Evolutionary conservation across 2,797 vertebrate species (phyloP).

Genomic region (Cygnus olor): DNA sequence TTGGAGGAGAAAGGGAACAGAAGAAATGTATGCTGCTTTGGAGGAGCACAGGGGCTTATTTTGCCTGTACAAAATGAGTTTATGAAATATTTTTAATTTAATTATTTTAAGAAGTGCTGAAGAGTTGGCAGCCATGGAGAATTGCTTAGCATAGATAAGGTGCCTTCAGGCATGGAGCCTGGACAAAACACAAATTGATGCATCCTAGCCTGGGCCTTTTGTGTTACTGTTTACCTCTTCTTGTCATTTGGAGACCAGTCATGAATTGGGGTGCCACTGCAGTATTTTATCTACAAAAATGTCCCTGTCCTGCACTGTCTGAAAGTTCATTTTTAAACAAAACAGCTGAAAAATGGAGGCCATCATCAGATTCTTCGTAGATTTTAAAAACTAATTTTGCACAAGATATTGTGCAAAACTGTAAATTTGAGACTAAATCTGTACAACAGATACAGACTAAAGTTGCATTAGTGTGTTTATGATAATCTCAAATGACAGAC

Average conservation of each 20-base stretch:
- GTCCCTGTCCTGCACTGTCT: background rate
- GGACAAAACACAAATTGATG: background rate
- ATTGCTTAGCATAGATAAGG: background rate
- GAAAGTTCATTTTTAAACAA: background rate
- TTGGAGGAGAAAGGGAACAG: background rate
- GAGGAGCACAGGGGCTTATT: background rate
- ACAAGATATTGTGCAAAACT: background rate
- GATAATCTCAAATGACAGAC: background rate
- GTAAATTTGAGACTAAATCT: background rate
- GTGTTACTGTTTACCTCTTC: background rate
- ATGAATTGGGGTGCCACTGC: background rate
- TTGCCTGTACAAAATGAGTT: background rate
- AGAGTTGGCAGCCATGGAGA: background rate
- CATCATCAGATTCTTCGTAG: background rate
- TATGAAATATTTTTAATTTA: slow-evolving; percentile 1
- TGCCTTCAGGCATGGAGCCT: background rate
- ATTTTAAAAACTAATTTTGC: background rate
- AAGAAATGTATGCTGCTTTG: background rate
- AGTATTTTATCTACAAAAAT: background rate
- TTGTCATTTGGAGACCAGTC: background rate
- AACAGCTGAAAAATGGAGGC: background rate
- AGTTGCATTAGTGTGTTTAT: background rate
- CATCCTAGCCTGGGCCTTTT: background rate
- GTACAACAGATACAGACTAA: background rate
- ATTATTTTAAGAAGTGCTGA: slow-evolving; percentile 40